Conservation (phyloP, 2,888 invertebrate species). For the Sthenelais limicola region DNA sequence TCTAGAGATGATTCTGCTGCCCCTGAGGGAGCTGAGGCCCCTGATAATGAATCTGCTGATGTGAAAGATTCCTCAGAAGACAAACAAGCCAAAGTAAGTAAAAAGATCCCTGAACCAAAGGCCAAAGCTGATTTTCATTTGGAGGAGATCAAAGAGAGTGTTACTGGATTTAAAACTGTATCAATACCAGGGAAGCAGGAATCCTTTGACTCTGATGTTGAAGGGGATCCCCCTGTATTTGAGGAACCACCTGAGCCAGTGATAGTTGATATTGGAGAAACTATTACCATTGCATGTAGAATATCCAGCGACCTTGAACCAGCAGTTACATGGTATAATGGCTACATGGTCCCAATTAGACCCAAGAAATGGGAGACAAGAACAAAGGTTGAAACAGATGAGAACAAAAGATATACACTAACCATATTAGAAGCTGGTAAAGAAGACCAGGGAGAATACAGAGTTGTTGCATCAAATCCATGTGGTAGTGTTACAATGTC, state of each 20-base stretch:
- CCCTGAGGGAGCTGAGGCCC: too few species aligned
- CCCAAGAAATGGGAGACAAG: constrained; percentile 44
- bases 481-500: neutral
- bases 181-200: neutral
- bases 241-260: neutral
- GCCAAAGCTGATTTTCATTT: neutral
- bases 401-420: constrained; percentile 13
- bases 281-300: neutral
- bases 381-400: constrained; percentile 18
- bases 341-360: constrained; percentile 53
- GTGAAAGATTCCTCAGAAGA: too few species aligned
- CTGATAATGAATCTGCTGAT: too few species aligned
- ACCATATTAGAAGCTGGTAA: constrained; percentile 39
- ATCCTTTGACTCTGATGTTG: constrained; percentile 2
- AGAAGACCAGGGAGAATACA: constrained; percentile 44
- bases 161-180: neutral
- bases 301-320: constrained; percentile 47
- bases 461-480: constrained; percentile 20
- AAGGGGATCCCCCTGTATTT: constrained; percentile 1
- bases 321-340: constrained; percentile 65
- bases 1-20: too few species aligned
- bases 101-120: neutral
- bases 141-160: constrained; percentile 3
- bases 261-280: constrained; percentile 9
- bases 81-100: too few species aligned